Evolutionary conservation across 1,140 invertebrate species (phyloP).

Genomic region (Bombus breviceps): DNA sequence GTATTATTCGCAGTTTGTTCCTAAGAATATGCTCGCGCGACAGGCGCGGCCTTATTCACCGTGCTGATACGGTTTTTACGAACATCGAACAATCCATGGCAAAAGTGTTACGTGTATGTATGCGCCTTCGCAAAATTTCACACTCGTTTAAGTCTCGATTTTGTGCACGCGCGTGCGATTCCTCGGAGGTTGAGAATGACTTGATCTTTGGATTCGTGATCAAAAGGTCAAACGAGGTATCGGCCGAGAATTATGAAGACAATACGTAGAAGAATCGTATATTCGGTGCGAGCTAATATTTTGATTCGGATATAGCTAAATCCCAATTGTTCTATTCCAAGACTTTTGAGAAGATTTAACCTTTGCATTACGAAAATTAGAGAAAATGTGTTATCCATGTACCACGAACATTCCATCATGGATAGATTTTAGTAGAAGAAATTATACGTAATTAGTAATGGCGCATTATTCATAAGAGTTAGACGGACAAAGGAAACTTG

Average conservation of each 20-base stretch:
- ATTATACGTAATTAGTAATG: neutral
- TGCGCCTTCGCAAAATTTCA: neutral
- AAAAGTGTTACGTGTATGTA: no score
- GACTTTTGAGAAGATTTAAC: no score
- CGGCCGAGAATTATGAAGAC: neutral
- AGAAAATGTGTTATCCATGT: no score
- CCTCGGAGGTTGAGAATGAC: slow-evolving; percentile 7
- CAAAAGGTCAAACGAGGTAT: slow-evolving; percentile 5
- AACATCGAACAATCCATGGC: neutral
- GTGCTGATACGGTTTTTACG: slow-evolving; percentile 3
- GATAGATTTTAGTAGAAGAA: neutral
- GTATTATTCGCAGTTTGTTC: slow-evolving; percentile 37
- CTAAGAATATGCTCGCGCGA: slow-evolving; percentile 18
- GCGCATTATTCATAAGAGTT: no score
- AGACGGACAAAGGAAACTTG: neutral
- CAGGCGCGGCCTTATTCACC: slow-evolving; percentile 26
- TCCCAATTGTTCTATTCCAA: no score
- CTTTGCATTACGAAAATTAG: no score
- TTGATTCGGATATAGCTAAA: no score
- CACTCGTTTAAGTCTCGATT: neutral
- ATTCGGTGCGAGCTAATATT: no score
- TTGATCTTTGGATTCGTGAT: slow-evolving; percentile 18
- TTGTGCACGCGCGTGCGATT: neutral
- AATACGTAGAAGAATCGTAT: neutral
- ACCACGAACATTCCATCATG: neutral